Evolutionary conservation across 2,113 vertebrate genomes (phyloP).

Genomic region (Cololabis saira): DNA sequence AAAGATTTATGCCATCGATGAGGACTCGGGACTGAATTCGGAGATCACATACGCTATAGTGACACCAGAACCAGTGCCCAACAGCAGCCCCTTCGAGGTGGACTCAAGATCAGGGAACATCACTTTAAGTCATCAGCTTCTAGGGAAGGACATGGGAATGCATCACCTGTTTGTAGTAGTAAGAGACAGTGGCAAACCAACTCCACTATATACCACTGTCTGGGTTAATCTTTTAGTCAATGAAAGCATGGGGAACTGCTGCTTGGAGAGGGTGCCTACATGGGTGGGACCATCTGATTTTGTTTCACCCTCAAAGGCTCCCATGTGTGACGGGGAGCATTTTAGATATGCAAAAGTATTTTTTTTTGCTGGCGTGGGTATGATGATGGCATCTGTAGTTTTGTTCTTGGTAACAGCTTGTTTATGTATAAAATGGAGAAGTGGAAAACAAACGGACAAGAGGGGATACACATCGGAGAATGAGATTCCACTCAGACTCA

Average conservation of each 20-base stretch:
- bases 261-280: constrained; percentile 66
- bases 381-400: constrained; percentile 62
- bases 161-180: constrained; percentile 80
- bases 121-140: constrained; percentile 68
- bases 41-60: constrained; percentile 77
- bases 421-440: constrained; percentile 65
- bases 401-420: constrained; percentile 61
- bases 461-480: constrained; percentile 41
- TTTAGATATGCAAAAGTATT: constrained; percentile 39
- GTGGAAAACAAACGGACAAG: constrained; percentile 24
- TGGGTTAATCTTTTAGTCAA: constrained; percentile 83
- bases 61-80: constrained; percentile 39
- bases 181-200: constrained; percentile 76
- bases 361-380: constrained; percentile 62
- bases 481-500: constrained; percentile 70
- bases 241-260: constrained; percentile 70
- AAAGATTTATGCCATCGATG: constrained; percentile 78
- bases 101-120: constrained; percentile 78
- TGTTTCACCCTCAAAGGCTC: constrained; percentile 37
- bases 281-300: constrained; percentile 45
- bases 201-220: constrained; percentile 76
- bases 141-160: constrained; percentile 74
- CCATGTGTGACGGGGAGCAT: constrained; percentile 46
- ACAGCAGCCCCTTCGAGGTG: constrained; percentile 72
- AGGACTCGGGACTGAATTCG: constrained; percentile 79